Percentiles rank a stretch among this genome's conserved stretches.
Evolutionary conservation across 1,140 invertebrate species (phyloP).

Genomic region (Druon quercuslanigerum): DNA sequence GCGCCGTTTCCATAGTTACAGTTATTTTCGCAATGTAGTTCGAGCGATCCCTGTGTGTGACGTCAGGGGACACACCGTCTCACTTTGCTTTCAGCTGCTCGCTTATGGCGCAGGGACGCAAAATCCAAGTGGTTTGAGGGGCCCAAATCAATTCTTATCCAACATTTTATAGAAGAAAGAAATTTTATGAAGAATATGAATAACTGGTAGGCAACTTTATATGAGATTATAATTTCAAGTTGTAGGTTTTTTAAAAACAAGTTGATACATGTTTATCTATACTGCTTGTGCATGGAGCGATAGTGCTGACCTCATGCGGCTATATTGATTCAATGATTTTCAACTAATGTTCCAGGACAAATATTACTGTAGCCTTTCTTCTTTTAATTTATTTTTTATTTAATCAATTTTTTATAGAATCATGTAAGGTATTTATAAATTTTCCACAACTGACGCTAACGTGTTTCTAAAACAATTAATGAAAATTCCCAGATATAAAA

Average conservation of each 20-base stretch:
- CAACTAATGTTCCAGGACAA: neutral
- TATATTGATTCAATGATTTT: conserved; percentile 31
- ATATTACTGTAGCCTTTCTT: neutral
- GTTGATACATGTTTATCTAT: neutral
- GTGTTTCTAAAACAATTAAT: no score
- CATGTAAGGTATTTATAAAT: no score
- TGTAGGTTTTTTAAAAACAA: neutral
- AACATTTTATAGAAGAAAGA: neutral
- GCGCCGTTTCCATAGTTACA: conserved; percentile 29
- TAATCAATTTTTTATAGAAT: neutral
- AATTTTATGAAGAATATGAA: neutral
- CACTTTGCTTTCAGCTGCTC: conserved; percentile 22
- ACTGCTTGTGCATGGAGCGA: neutral
- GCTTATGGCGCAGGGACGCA: conserved; percentile 33
- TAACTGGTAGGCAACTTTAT: conserved; percentile 23
- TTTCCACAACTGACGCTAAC: no score
- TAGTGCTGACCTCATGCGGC: conserved; percentile 41
- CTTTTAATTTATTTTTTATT: neutral
- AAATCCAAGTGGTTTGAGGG: conserved; percentile 25
- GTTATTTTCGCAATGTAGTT: conserved; percentile 21
- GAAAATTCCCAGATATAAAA: no score
- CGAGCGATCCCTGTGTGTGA: conserved; percentile 4
- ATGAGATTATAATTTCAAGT: neutral
- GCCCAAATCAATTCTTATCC: neutral
- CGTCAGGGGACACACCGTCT: neutral